A percentile compares a stretch with the other conserved stretches of the same genome.
Conservation (phyloP, 1,140 invertebrate species). For the Magallana angulata region DNA sequence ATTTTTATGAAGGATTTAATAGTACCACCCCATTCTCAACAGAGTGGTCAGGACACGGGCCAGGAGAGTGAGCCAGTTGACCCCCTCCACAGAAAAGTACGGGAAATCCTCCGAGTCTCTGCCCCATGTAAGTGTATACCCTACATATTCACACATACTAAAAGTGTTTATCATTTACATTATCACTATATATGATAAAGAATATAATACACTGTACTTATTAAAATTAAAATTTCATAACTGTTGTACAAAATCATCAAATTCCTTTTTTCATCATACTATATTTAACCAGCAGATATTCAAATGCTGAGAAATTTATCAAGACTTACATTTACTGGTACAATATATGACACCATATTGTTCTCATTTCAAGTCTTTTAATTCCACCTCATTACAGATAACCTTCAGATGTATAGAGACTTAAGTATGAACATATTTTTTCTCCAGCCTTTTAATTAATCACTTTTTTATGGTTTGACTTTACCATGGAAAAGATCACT, state of each 20-base stretch:
- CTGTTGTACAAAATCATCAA: no score
- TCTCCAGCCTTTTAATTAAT: neutral
- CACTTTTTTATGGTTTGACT: neutral
- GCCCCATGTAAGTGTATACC: slow-evolving; percentile 43
- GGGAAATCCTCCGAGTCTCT: slow-evolving; percentile 42
- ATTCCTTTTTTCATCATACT: no score
- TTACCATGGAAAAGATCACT: neutral
- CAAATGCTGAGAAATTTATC: no score
- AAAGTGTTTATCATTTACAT: no score
- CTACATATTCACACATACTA: no score
- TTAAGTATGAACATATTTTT: slow-evolving; percentile 10
- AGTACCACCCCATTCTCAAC: slow-evolving; percentile 43
- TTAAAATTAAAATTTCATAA: no score
- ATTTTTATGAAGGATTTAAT: slow-evolving; percentile 45
- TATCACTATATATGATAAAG: no score
- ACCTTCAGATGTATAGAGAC: neutral
- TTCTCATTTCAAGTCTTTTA: no score
- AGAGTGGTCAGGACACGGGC: slow-evolving; percentile 13
- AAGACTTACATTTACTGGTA: no score
- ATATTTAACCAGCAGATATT: no score
- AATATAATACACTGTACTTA: no score
- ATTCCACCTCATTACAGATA: neutral
- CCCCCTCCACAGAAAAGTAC: slow-evolving; percentile 43
- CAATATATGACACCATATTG: no score
- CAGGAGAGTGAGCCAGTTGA: slow-evolving; percentile 44